These are phyloP conservation scores for Loris lydekkerianus DNA, from an alignment of 2,797 vertebrate genomes.

Conservation along the genomic window DNA sequence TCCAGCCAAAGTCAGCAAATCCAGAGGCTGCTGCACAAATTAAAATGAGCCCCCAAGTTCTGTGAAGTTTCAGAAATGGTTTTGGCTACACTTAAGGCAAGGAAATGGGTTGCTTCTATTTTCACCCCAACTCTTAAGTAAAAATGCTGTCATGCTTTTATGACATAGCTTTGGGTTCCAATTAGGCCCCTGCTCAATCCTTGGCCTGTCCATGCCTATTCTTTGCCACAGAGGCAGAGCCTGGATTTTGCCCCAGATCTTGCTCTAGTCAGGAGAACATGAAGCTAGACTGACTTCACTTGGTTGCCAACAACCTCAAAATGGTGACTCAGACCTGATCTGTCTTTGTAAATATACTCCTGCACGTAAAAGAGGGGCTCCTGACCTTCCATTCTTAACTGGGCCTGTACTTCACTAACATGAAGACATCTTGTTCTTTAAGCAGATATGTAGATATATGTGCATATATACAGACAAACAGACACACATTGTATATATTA, in stretches of 20 bases:
- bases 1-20: conserved; percentile 54
- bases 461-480: background rate
- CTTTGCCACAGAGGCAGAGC: background rate
- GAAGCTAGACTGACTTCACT: conserved; percentile 46
- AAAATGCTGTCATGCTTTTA: background rate
- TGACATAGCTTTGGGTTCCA: background rate
- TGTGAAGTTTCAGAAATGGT: conserved; percentile 14
- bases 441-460: background rate
- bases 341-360: conserved; percentile 51
- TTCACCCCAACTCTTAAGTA: background rate
- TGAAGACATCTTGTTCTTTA: background rate
- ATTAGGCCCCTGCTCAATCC: background rate
- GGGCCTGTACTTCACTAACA: background rate
- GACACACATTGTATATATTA: background rate
- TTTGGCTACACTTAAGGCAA: conserved; percentile 38
- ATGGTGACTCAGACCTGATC: conserved; percentile 61
- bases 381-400: background rate
- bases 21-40: conserved; percentile 2
- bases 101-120: conserved; percentile 41
- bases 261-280: conserved; percentile 49
- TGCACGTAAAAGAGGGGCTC: background rate
- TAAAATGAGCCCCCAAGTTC: conserved; percentile 25
- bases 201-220: background rate
- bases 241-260: conserved; percentile 63
- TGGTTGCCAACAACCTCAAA: background rate